Evolutionary conservation across 2,797 vertebrate species (phyloP), one percentile per base, ranked within the genome.

Genomic region (Myotis planiceps): DNA sequence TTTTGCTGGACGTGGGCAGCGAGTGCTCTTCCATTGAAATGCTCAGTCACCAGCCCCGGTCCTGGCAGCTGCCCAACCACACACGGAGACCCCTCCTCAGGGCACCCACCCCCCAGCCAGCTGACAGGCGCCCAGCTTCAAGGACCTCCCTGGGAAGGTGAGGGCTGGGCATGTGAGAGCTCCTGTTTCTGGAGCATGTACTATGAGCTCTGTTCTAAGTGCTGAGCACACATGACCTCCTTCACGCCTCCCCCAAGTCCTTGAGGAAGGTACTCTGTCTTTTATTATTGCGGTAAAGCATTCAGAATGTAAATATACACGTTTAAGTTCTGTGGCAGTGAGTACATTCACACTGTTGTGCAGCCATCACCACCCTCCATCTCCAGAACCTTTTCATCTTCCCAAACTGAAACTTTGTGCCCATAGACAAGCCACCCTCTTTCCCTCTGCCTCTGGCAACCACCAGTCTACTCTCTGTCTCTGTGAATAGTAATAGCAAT

Each of bases 21-120:
- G 74, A 45, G 0, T 0, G 6, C 42, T 4, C 71, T 90, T 15
- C 66, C 6, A 18, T 66, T 60, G 95, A 87, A 78, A 71, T 32
- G 66, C 78, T 39, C 2, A 81, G 90, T 75, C 81, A 60, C 82
- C 69, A 32, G 25, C 29, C 83, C 68, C 14, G 49, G 34, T 79
- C 69, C 93, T 63, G 55, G 92, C 83, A 86, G 94, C 93, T 86
- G 68, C 76, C 29, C 47, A 37, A 32, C 49, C 86, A 9, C 19
- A 37, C 39, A 49, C 21, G n/a, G 84, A 88, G 53, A 66, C 15
- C 45, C 63, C n/a, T 37, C 79, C 66, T 58, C 45, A 27, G 2
- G 0, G 16, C 16, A 58, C 1, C 79, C 16, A 58, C 1, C 79
- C 25, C 79, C 53, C 58, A 80, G 89, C 82, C 91, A 68, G 37